Base-by-base conservation (phyloP, 2,113 vertebrate genomes). In the Gymnogyps californianus region DNA sequence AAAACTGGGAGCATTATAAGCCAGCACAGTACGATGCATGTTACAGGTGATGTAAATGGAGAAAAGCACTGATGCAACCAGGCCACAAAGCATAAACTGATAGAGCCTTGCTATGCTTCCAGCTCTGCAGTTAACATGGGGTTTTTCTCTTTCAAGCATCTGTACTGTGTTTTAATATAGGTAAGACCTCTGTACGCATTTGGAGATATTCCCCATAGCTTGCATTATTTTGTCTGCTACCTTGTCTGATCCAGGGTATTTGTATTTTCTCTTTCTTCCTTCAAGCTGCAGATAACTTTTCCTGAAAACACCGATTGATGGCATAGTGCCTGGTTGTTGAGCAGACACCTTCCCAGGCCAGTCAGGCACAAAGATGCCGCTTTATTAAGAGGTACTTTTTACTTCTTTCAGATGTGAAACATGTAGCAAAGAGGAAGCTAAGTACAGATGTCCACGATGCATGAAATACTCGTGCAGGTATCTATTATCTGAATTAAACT, bases 361-460 rank as follows among this genome's bases (percentile, higher is more conserved):
- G 32, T 80, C 10, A 36, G 54, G 29, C 28, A 29, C 15, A 66
- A 74, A 89, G 31, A 32, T 66, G 24, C 6, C 3, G 1, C 24
- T 36, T 83, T 32, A 57, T 26, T 70, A 24, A 86, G 17, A 89
- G 29, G 4, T 65, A 32, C 7, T 78, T 51, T 87, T 91, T 97
- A 17, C 32, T 83, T 89, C 59, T 87, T 97, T 93, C 96, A 99
- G 99, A 5, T 99, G 99, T 96, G 98, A 98, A 89, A 98, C 98
- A 2, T 99, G 99, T 96, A 98, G 98, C 29, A 89, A 97, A 40
- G 98, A 98, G 40, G 99, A 98, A 96, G 99, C 99, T 2, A 99
- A 99, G 76, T 99, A 99, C 96, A 98, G 97, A 69, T 99, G 99
- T 95, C 99, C 99, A 4, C 98, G 98, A 38, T 99, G 99, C 96